Conservation (phyloP, 2,797 vertebrate genomes). For the Gorsachius magnificus region DNA sequence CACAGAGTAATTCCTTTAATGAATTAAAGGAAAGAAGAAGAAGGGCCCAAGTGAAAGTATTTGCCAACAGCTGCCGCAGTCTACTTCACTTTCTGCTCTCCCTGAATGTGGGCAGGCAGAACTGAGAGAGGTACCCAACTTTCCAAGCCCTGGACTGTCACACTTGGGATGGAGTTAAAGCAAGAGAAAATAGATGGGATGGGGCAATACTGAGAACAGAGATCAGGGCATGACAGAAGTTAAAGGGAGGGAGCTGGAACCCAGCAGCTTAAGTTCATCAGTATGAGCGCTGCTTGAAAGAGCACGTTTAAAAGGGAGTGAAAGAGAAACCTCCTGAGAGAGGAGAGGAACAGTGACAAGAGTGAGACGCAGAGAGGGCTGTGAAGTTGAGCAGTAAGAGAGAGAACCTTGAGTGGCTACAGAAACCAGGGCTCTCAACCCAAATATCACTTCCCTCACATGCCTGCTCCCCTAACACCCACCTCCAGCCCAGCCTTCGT, state of each 20-base stretch:
- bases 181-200: neutral
- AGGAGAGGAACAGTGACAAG: neutral
- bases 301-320: neutral
- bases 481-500: neutral
- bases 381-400: neutral
- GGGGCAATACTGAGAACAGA: neutral
- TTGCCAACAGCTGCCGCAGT: neutral
- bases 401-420: neutral
- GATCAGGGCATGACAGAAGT: neutral
- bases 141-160: neutral
- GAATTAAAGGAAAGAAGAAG: neutral
- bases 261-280: constrained; percentile 10
- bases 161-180: neutral
- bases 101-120: neutral
- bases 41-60: neutral
- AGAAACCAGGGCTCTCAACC: neutral
- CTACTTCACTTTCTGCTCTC: neutral
- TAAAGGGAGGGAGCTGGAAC: neutral
- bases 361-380: neutral
- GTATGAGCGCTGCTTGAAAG: neutral
- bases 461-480: neutral
- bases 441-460: neutral
- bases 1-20: neutral
- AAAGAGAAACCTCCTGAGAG: constrained; percentile 2
- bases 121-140: neutral